phyloP scores from a whole-genome alignment of 1,140 invertebrate genomes.

The Caenorhabditis latens region DNA sequence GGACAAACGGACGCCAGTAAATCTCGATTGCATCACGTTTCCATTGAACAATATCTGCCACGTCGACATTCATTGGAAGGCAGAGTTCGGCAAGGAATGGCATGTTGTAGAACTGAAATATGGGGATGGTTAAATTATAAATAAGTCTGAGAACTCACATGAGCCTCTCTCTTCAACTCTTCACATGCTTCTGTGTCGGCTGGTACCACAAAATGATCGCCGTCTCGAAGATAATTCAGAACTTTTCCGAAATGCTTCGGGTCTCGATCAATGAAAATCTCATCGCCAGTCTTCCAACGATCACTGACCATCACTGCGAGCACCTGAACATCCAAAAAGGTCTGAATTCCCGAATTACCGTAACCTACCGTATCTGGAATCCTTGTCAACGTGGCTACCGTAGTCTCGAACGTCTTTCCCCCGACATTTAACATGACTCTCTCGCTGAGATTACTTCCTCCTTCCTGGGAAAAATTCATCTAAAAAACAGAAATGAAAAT shows the following conservation, averaged over 20 bases:
- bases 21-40: slow-evolving; percentile 60
- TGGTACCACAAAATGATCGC: slow-evolving; percentile 55
- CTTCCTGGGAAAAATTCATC: slow-evolving; percentile 23
- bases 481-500: neutral
- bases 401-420: slow-evolving; percentile 61
- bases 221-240: slow-evolving; percentile 62
- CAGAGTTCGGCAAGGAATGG: slow-evolving; percentile 55
- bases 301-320: slow-evolving; percentile 43
- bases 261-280: slow-evolving; percentile 64
- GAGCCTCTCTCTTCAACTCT: slow-evolving; percentile 62
- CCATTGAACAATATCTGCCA: slow-evolving; percentile 63
- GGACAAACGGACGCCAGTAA: slow-evolving; percentile 65
- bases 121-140: neutral
- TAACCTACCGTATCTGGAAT: slow-evolving; percentile 44
- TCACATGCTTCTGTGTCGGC: slow-evolving; percentile 58
- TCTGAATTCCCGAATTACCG: neutral
- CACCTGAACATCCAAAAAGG: slow-evolving; percentile 39
- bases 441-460: slow-evolving; percentile 44
- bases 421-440: slow-evolving; percentile 61
- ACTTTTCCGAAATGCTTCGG: slow-evolving; percentile 62
- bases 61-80: slow-evolving; percentile 7
- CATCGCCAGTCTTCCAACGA: slow-evolving; percentile 58
- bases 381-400: slow-evolving; percentile 40
- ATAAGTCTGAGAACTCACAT: neutral
- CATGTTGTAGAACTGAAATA: slow-evolving; percentile 65